These are phyloP conservation scores for Xiphydria camelus DNA, from an alignment of 2,888 invertebrate genomes.

Conservation along the genomic window DNA sequence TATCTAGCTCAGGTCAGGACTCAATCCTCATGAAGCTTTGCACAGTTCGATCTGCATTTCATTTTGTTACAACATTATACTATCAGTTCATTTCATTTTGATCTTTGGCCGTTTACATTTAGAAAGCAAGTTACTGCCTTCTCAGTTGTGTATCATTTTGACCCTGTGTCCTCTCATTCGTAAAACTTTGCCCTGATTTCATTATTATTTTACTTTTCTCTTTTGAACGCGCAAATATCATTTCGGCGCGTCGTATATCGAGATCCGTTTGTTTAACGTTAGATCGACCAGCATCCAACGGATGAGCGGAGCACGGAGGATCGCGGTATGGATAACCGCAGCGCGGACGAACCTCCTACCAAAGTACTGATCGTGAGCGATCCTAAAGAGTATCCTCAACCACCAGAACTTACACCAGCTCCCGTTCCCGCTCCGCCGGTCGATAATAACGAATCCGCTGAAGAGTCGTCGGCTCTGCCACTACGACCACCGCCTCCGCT, in stretches of 20 bases:
- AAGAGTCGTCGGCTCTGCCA: slow-evolving; percentile 29
- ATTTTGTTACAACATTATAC: too few species aligned
- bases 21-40: too few species aligned
- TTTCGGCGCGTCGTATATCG: background rate
- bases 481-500: slow-evolving; percentile 61
- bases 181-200: too few species aligned
- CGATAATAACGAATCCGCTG: slow-evolving; percentile 25
- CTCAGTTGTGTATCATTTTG: too few species aligned
- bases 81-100: too few species aligned
- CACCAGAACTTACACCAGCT: slow-evolving; percentile 36
- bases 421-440: slow-evolving; percentile 25
- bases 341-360: slow-evolving; percentile 35
- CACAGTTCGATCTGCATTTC: too few species aligned
- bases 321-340: slow-evolving; percentile 27
- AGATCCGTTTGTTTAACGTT: slow-evolving; percentile 9
- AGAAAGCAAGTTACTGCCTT: too few species aligned
- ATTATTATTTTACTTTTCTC: slow-evolving; percentile 2
- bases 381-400: slow-evolving; percentile 28
- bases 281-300: slow-evolving; percentile 30
- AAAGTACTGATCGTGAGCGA: slow-evolving; percentile 38
- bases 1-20: slow-evolving; percentile 77
- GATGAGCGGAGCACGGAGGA: slow-evolving; percentile 32
- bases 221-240: too few species aligned
- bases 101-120: too few species aligned
- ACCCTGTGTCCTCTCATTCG: too few species aligned